These are phyloP conservation scores for Haplotaxodon microlepis DNA, from an alignment of 2,113 vertebrate genomes.

Conservation along the genomic window DNA sequence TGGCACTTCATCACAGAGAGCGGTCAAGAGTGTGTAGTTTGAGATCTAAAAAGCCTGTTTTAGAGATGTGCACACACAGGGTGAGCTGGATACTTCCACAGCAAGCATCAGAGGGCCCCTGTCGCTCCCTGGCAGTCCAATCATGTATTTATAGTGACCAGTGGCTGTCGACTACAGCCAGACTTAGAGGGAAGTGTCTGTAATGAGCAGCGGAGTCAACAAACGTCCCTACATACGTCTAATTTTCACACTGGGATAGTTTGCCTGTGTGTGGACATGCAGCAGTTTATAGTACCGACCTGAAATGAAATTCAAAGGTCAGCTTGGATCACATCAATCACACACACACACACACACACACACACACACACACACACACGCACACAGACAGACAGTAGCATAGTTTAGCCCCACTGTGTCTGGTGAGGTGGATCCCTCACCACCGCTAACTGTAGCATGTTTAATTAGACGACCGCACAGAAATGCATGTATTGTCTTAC, in stretches of 20 bases:
- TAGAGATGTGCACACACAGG: background rate
- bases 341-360: background rate
- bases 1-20: background rate
- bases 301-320: conserved; percentile 33
- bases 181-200: background rate
- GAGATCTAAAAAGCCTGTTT: background rate
- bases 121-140: background rate
- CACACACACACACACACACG: background rate
- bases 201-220: background rate
- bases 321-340: background rate
- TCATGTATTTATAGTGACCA: background rate
- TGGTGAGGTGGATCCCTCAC: background rate
- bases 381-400: background rate
- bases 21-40: background rate
- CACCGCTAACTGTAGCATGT: background rate
- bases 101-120: background rate
- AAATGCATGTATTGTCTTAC: background rate
- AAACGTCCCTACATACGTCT: background rate
- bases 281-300: background rate
- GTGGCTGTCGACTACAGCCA: background rate
- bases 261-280: background rate
- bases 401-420: background rate
- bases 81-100: background rate
- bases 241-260: background rate
- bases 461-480: background rate